These are phyloP conservation scores for Cygnus olor DNA, from an alignment of 2,797 vertebrate species.

Conservation along the genomic window DNA sequence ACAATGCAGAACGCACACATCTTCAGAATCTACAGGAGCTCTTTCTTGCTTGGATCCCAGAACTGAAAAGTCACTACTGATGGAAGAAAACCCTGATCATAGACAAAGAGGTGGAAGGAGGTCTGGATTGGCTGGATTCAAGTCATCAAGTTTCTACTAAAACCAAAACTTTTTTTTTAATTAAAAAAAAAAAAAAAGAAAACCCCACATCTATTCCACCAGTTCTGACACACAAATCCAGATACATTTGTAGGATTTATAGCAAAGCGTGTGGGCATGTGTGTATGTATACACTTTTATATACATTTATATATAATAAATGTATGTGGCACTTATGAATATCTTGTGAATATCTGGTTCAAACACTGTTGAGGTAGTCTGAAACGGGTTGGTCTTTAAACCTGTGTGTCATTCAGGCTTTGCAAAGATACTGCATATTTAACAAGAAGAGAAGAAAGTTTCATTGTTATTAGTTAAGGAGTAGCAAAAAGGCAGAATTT, in stretches of 20 bases:
- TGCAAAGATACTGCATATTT: background rate
- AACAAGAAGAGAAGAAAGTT: background rate
- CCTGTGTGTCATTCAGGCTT: background rate
- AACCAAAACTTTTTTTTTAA: background rate
- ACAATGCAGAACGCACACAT: background rate
- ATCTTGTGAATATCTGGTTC: background rate
- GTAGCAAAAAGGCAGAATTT: background rate
- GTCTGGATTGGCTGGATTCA: background rate
- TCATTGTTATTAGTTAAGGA: background rate
- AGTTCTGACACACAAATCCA: background rate
- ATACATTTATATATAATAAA: background rate
- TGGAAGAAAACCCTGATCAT: background rate
- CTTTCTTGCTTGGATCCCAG: constrained; percentile 50
- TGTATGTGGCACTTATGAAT: background rate
- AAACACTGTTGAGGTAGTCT: background rate
- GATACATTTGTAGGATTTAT: background rate
- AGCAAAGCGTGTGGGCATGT: background rate
- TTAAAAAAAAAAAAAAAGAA: background rate
- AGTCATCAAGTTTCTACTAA: background rate
- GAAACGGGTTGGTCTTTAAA: background rate
- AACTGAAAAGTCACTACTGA: background rate
- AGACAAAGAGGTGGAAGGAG: background rate
- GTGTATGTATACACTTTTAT: background rate
- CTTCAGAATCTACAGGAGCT: constrained; percentile 69
- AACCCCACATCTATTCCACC: background rate